Evolutionary conservation across 2,888 invertebrate species (phyloP).

Genomic region (Oscheius sp.): DNA sequence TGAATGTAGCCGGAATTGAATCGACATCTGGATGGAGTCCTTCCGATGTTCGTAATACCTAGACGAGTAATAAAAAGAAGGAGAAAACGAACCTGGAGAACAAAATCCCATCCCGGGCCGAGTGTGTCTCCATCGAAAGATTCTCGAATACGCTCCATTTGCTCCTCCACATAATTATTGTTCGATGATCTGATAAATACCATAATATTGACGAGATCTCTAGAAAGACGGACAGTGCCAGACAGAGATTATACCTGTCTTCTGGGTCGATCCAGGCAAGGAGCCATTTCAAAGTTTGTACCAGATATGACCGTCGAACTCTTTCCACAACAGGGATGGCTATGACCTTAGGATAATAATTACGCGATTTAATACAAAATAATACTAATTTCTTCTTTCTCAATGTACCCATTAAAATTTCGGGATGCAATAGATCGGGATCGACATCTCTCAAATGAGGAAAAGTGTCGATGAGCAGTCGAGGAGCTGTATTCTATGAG

Average conservation of each 20-base stretch:
- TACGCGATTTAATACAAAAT: too few species aligned
- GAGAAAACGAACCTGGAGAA: too few species aligned
- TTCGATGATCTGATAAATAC: not conserved
- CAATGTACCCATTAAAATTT: too few species aligned
- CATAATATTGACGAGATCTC: not conserved
- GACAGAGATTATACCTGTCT: constrained; percentile 7
- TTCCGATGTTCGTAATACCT: not conserved
- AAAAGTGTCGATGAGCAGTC: too few species aligned
- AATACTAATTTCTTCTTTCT: not conserved
- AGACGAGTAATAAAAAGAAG: not conserved
- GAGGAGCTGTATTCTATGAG: too few species aligned
- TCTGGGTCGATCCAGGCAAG: not conserved
- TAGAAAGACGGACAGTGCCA: not conserved
- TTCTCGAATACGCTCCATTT: too few species aligned
- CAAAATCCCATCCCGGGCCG: too few species aligned
- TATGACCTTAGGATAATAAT: not conserved
- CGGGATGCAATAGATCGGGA: too few species aligned
- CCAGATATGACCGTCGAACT: not conserved
- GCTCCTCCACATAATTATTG: not conserved
- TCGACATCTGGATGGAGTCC: not conserved
- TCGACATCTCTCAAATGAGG: too few species aligned
- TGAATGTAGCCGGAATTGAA: not conserved
- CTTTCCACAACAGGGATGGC: not conserved
- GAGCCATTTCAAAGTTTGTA: not conserved
- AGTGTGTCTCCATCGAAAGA: too few species aligned